phyloP scores from a whole-genome alignment of 1,140 invertebrate genomes.

The Sycobia sp. region DNA sequence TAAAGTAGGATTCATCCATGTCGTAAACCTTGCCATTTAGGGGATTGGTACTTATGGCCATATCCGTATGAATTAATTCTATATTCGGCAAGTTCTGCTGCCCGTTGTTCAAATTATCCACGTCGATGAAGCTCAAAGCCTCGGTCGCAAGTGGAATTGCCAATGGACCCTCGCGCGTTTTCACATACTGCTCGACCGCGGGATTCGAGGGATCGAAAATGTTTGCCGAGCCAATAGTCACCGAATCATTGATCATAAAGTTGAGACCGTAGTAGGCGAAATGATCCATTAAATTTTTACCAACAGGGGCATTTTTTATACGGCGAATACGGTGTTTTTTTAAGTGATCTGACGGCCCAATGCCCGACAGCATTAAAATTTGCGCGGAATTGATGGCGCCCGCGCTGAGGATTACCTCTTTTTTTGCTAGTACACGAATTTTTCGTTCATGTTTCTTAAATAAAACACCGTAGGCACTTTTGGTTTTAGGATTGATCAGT shows the following conservation, averaged over 20 bases:
- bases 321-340: conserved; percentile 51
- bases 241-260: conserved; percentile 7
- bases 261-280: conserved; percentile 35
- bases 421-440: conserved; percentile 35
- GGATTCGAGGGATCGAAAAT: background rate
- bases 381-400: conserved; percentile 77
- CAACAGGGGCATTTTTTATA: conserved; percentile 63
- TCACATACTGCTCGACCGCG: background rate
- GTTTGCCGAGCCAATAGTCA: background rate
- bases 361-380: conserved; percentile 73
- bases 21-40: background rate
- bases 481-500: conserved; percentile 64
- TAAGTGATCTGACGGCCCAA: conserved; percentile 66
- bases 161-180: conserved; percentile 1
- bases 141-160: background rate
- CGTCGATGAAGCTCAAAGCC: background rate
- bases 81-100: background rate
- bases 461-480: conserved; percentile 65
- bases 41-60: background rate
- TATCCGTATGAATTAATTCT: conserved; percentile 4
- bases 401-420: conserved; percentile 73
- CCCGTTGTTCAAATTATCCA: background rate
- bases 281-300: conserved; percentile 66
- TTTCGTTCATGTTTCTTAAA: conserved; percentile 50
- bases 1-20: background rate